Conservation (phyloP, 2,113 vertebrate genomes). For the Clinocottus analis region DNA sequence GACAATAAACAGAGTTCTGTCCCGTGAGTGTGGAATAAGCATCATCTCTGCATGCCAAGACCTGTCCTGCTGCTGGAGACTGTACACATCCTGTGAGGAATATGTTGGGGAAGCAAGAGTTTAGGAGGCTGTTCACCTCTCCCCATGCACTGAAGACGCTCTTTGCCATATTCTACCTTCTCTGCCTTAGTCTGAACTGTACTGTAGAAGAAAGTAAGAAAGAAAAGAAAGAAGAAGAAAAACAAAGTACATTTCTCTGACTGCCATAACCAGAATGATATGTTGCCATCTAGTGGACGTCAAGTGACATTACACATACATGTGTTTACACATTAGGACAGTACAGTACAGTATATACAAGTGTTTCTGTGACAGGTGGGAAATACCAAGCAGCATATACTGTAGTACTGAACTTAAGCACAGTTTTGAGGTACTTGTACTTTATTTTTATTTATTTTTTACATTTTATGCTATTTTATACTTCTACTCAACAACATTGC, state of each 20-base stretch:
- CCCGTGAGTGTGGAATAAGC: constrained; percentile 47
- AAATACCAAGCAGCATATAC: background rate
- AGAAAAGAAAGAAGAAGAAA: background rate
- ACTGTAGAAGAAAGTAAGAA: background rate
- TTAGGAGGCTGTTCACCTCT: background rate
- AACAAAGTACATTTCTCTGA: background rate
- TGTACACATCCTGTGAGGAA: background rate
- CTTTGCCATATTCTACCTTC: background rate
- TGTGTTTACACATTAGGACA: too few relatives aligned
- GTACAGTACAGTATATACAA: too few relatives aligned
- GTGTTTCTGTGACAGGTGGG: background rate
- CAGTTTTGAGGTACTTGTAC: background rate
- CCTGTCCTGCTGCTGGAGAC: background rate
- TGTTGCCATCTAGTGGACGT: constrained; percentile 50
- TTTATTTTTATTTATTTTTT: background rate
- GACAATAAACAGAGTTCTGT: constrained; percentile 42
- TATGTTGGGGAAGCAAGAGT: background rate
- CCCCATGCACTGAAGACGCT: background rate
- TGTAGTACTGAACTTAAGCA: background rate
- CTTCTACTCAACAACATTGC: background rate
- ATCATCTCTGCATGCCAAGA: constrained; percentile 35
- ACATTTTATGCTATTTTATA: background rate
- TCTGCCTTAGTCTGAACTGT: background rate
- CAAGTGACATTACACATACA: background rate
- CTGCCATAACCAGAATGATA: background rate